Conservation (phyloP, 2,113 vertebrate genomes). For the Sinocyclocheilus anophthalmus region DNA sequence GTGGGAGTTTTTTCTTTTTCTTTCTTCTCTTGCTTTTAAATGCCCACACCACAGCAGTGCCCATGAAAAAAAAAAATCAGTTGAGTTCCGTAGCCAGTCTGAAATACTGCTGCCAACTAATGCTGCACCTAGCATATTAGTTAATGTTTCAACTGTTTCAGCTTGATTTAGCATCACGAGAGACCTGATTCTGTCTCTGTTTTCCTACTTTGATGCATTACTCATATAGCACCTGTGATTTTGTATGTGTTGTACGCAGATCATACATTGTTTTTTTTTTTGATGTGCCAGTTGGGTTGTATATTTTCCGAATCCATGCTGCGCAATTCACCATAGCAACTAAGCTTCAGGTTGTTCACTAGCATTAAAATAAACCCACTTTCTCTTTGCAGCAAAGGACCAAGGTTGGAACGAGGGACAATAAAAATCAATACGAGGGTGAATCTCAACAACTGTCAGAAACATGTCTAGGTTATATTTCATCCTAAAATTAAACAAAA, state of each 20-base stretch:
- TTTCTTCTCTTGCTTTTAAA: background rate
- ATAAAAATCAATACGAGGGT: background rate
- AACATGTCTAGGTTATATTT: background rate
- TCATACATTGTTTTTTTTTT: background rate
- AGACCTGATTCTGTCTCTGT: background rate
- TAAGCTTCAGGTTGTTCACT: conserved; percentile 11
- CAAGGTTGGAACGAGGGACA: background rate
- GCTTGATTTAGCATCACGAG: background rate
- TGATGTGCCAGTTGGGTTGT: background rate
- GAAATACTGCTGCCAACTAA: background rate
- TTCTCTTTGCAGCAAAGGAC: background rate
- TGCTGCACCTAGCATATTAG: background rate
- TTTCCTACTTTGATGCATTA: background rate
- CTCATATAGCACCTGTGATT: background rate
- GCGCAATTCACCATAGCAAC: conserved; percentile 8
- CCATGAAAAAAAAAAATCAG: background rate
- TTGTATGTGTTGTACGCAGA: background rate
- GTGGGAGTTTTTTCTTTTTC: background rate
- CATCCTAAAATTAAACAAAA: background rate
- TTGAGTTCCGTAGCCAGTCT: background rate
- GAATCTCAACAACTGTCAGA: background rate
- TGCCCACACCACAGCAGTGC: background rate
- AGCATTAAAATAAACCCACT: background rate
- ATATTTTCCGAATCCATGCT: background rate
- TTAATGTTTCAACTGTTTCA: background rate